These are phyloP conservation scores for Threskiornis aethiopicus DNA, from an alignment of 2,797 vertebrate species.

Conservation along the genomic window DNA sequence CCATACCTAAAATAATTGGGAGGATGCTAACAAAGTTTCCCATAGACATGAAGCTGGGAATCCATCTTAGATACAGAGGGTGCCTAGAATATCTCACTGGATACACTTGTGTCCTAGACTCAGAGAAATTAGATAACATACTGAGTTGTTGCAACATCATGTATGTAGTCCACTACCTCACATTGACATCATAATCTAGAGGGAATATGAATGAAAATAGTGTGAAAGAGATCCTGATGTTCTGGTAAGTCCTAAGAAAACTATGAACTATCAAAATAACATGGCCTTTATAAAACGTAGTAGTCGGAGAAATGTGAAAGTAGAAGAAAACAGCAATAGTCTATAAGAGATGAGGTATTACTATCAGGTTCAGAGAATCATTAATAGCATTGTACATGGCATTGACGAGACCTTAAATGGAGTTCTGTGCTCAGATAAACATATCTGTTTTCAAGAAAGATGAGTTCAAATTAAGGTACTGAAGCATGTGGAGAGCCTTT, in stretches of 20 bases:
- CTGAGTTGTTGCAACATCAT: background rate
- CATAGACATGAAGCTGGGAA: background rate
- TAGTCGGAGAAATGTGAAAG: background rate
- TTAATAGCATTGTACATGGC: background rate
- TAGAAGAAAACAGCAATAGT: background rate
- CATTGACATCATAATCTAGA: background rate
- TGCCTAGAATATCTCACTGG: background rate
- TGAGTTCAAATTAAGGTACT: background rate
- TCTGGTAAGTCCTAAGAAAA: background rate
- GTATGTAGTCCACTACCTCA: background rate
- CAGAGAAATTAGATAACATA: background rate
- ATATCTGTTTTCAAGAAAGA: background rate
- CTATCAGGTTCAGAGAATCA: background rate
- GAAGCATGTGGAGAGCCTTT: background rate
- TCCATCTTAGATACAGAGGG: background rate
- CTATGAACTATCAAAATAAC: background rate
- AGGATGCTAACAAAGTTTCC: background rate
- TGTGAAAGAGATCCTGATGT: background rate
- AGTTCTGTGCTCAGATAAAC: background rate
- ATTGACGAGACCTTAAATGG: background rate
- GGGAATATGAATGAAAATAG: background rate
- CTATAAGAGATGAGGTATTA: background rate
- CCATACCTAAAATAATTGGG: background rate
- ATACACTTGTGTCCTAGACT: background rate
- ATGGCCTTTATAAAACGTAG: background rate